These are phyloP conservation scores for Caenorhabditis brenneri DNA, from an alignment of 1,140 invertebrate species.

Conservation along the genomic window DNA sequence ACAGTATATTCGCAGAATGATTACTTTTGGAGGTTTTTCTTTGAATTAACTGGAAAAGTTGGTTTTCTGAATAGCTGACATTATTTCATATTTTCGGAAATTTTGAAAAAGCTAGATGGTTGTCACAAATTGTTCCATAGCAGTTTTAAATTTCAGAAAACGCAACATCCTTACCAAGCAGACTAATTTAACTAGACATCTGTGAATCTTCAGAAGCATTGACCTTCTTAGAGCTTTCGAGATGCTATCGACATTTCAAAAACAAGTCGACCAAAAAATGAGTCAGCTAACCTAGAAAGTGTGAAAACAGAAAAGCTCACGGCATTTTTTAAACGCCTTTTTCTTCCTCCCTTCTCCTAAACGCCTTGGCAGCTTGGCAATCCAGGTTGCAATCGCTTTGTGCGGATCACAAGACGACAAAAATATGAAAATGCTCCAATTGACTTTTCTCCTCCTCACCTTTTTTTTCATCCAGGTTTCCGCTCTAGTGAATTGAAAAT, in stretches of 20 bases:
- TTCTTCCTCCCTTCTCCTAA: no score
- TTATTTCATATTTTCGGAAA: no score
- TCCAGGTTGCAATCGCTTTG: constrained; percentile 11
- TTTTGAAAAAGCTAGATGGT: no score
- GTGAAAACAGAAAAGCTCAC: not conserved
- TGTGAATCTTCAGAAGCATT: not conserved
- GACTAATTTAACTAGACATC: no score
- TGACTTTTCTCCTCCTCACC: not conserved
- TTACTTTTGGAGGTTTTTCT: no score
- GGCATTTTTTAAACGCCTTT: not conserved
- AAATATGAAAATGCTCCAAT: constrained; percentile 41
- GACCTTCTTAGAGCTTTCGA: not conserved
- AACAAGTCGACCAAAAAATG: not conserved
- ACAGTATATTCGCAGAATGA: no score
- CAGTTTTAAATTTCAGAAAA: no score
- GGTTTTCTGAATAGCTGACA: no score
- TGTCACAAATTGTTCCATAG: no score
- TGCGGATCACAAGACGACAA: constrained; percentile 29
- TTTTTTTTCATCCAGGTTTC: not conserved
- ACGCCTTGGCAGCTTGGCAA: not conserved
- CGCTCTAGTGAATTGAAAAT: constrained; percentile 14
- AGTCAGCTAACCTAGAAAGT: not conserved
- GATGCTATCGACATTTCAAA: not conserved
- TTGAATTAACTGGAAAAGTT: no score
- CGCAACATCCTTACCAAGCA: no score